Evolutionary conservation across 2,797 vertebrate genomes (phyloP), one percentile per base, ranked within the genome.

Genomic region (Poliocrania exsul): DNA sequence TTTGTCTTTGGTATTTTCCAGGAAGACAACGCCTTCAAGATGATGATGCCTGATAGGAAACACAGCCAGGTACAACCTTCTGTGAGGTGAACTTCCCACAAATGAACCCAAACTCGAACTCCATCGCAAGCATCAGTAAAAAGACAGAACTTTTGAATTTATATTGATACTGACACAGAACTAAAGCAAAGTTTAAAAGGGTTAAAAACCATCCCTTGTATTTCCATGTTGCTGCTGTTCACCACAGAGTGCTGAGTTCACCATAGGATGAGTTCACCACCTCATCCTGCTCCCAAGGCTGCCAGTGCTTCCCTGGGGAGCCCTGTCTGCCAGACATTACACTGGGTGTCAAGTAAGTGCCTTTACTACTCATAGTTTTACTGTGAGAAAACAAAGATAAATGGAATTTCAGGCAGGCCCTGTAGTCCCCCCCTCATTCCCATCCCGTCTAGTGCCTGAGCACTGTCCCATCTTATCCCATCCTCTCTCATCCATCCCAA

Each of bases 171-270:
- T 25, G 58, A 9, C 16, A 4, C 3, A 4, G 42, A 1, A 13
- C 18, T 0, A n/a, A 38, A 25, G 6, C 12, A 2, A 10, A 35
- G 18, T 24, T 66, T 21, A 14, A 25, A 7, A 0, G 33, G 2
- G 3, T 17, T n/a, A 12, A 35, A 80, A 6, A 6, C 4, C 64
- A 50, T 37, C 28, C 56, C 19, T n/a, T 50, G 12, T 15, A 2
- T 42, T 61, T 40, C 23, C 54, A 35, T 10, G 23, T 42, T 25
- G 31, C 42, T 46, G 42, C 60, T 62, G 38, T 42, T 62, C 60
- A 31, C 19, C 60, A 29, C 6, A 11, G 19, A 23, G 29, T 24
- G 40, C 40, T 62, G 61, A 20, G 60, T 8, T 16, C 60, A 23
- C 38, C 7, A 29, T 19, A 9, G 19, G 19, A 13, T 29, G 40